These are phyloP conservation scores for Saxicola maurus DNA, from an alignment of 2,797 vertebrate species.

Conservation along the genomic window DNA sequence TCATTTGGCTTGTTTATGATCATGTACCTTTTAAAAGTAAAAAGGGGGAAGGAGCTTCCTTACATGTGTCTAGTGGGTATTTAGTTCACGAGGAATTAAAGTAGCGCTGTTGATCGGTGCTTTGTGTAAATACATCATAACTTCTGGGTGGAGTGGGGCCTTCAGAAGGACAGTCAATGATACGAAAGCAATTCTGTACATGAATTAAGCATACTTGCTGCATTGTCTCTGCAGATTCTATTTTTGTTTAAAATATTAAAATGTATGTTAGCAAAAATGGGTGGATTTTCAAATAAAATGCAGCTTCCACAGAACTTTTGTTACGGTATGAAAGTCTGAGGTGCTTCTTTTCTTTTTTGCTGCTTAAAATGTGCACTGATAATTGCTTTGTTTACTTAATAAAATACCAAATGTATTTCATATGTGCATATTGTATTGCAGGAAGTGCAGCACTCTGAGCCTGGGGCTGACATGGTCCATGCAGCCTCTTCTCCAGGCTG, in stretches of 20 bases:
- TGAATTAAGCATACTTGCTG: constrained; percentile 92
- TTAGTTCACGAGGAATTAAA: constrained; percentile 72
- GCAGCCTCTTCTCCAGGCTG: fast-evolving
- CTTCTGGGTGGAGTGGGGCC: constrained; percentile 74
- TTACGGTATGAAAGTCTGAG: constrained; percentile 71
- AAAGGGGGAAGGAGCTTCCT: constrained; percentile 76
- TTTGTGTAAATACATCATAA: constrained; percentile 88
- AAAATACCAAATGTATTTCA: constrained; percentile 54
- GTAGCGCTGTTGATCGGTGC: constrained; percentile 94
- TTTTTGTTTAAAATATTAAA: constrained; percentile 98
- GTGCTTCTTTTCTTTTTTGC: constrained; percentile 50
- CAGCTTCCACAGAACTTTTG: constrained; percentile 88
- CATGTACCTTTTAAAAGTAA: constrained; percentile 59
- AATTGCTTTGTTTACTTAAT: constrained; percentile 61
- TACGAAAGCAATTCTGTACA: constrained; percentile 95
- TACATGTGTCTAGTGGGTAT: constrained; percentile 80
- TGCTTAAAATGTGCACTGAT: constrained; percentile 51
- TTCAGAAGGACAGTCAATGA: constrained; percentile 80
- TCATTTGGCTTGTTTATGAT: constrained; percentile 66
- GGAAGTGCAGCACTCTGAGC: background rate
- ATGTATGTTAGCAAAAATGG: constrained; percentile 94
- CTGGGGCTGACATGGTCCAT: fast-evolving
- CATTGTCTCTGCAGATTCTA: constrained; percentile 96
- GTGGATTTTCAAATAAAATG: constrained; percentile 99
- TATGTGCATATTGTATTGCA: background rate